Conservation (phyloP, 2,888 invertebrate species). For the Sturmia bella region DNA sequence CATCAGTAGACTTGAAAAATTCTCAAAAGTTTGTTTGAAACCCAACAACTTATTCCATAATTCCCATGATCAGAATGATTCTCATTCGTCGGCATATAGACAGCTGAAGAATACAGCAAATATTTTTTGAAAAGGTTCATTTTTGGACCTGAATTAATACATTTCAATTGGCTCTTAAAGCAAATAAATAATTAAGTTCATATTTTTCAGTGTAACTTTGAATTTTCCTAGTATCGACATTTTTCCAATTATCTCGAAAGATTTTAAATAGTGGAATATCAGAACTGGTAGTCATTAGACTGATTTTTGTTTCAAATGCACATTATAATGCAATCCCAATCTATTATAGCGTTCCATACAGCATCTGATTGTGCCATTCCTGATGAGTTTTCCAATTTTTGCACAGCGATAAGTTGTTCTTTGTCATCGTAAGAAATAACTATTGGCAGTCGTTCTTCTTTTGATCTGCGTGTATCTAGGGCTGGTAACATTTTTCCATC, state of each 20-base stretch:
- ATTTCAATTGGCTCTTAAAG: no score
- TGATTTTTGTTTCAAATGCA: constrained; percentile 9
- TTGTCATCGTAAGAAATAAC: not conserved
- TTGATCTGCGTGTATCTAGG: not conserved
- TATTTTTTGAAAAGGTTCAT: no score
- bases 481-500: constrained; percentile 3
- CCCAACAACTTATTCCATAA: no score
- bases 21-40: no score
- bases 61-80: no score
- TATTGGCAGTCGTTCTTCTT: constrained; percentile 8
- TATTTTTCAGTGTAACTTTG: not conserved
- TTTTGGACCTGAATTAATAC: no score
- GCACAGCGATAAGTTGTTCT: constrained; percentile 8
- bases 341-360: not conserved
- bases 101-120: no score
- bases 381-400: not conserved
- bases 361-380: not conserved
- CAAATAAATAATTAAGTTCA: no score
- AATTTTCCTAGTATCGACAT: not conserved
- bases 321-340: constrained; percentile 1
- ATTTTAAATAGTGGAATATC: constrained; percentile 24
- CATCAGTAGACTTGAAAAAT: no score
- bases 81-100: no score
- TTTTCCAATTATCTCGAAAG: constrained; percentile 22
- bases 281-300: constrained; percentile 9